Evolutionary conservation across 2,888 invertebrate species (phyloP).

Genomic region (Lottia scabra): DNA sequence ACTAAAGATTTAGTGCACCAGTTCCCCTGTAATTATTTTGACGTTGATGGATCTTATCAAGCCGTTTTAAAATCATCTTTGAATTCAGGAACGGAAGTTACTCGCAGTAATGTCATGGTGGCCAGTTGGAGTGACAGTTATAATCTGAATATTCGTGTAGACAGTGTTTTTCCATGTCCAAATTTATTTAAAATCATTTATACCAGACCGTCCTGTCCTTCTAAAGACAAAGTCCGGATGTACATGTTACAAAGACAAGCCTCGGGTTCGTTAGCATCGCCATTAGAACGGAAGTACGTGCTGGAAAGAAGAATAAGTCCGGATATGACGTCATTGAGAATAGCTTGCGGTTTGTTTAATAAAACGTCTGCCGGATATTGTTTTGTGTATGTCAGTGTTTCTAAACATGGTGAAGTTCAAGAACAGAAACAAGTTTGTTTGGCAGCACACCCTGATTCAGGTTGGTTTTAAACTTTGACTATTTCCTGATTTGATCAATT

Average conservation of each 20-base stretch:
- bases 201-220: slow-evolving; percentile 50
- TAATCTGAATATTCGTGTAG: slow-evolving; percentile 37
- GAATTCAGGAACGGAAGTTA: slow-evolving; percentile 37
- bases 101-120: slow-evolving; percentile 49
- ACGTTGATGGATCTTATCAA: slow-evolving; percentile 56
- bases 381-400: slow-evolving; percentile 58
- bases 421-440: slow-evolving; percentile 54
- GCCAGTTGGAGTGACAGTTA: slow-evolving; percentile 52
- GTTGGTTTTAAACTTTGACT: slow-evolving; percentile 26
- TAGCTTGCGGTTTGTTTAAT: slow-evolving; percentile 53
- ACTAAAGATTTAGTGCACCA: slow-evolving; percentile 8
- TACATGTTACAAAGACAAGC: slow-evolving; percentile 43
- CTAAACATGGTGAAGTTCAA: slow-evolving; percentile 45
- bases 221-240: slow-evolving; percentile 56
- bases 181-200: slow-evolving; percentile 39
- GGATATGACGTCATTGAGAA: slow-evolving; percentile 37
- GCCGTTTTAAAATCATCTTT: slow-evolving; percentile 48
- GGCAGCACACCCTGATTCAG: slow-evolving; percentile 54
- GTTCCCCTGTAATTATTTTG: slow-evolving; percentile 51
- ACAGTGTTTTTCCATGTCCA: slow-evolving; percentile 54
- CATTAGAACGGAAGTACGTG: slow-evolving; percentile 45
- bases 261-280: slow-evolving; percentile 52
- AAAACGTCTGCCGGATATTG: slow-evolving; percentile 54
- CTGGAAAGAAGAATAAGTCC: slow-evolving; percentile 45
- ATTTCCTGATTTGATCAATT: not conserved